Percentiles rank a stretch among this genome's conserved stretches.
Conservation (phyloP, 2,113 vertebrate species). For the Hypomesus transpacificus region DNA sequence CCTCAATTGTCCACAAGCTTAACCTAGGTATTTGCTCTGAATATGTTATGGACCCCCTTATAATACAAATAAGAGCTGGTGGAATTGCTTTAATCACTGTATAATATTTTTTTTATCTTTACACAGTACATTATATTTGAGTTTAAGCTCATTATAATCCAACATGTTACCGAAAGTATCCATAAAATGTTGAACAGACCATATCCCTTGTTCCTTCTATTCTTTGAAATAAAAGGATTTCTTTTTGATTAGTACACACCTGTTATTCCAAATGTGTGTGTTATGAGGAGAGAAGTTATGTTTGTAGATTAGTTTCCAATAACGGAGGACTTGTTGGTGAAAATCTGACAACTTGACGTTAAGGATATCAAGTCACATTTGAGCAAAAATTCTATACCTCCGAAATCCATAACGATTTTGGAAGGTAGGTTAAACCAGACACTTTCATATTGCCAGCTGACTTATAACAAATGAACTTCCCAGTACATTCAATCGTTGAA, state of each 20-base stretch:
- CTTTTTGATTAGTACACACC: neutral
- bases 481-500: too few species aligned
- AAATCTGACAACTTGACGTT: neutral
- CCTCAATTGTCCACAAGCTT: neutral
- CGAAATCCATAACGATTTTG: neutral
- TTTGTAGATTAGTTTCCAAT: conserved; percentile 17
- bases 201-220: neutral
- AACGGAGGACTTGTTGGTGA: neutral
- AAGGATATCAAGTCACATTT: too few species aligned
- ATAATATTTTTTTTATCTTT: neutral
- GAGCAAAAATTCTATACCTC: conserved; percentile 11
- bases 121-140: neutral
- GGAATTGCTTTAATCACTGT: neutral
- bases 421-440: conserved; percentile 3
- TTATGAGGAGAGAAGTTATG: too few species aligned
- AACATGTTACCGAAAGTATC: neutral
- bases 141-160: neutral
- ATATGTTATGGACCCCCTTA: neutral
- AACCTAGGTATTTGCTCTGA: neutral
- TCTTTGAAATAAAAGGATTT: neutral
- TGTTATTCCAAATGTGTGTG: too few species aligned
- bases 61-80: neutral
- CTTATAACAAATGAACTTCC: too few species aligned
- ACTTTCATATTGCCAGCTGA: neutral
- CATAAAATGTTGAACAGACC: neutral